Base-by-base conservation (phyloP, 2,888 invertebrate species). In the Melitaea athalia region DNA sequence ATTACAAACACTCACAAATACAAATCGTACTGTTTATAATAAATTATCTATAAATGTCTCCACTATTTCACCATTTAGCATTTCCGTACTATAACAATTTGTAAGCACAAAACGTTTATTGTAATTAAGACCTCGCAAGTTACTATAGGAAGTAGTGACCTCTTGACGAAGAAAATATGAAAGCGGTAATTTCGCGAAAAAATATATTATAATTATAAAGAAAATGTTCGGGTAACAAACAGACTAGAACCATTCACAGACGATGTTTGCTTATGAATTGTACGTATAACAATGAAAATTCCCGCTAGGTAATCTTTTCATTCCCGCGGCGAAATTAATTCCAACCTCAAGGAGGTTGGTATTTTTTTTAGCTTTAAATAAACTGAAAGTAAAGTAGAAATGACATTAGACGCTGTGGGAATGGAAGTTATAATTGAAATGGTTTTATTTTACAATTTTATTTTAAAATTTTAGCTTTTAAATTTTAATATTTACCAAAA, bases 261-360 rank as follows among this genome's bases (percentile, higher is more conserved):
- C 53, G 61, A 59, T 64, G 64, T 70, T 68, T 65, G 68, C 68
- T 70, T 63, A 65, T 68, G 70, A 69, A 72, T 72, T 65, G 69
- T 64, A 50, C 59, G 60, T 60, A 64, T 66, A 66, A 73, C 62
- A 72, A 69, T 45, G 69, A 65, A 64, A 61, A 45, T 63, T 70
- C 69, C 57, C 63, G 55, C 59, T 47, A 52, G 64, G 69, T 72
- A 72, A 74, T 74, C 70, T 74, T 73, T 75, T 71, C 67, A 70
- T 69, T 73, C 66, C 65, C 64, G 66, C 64, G 49, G 47, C 57
- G 59, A 61, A 71, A 74, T 75, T 72, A 72, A 74, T 74, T 73
- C 67, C 61, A 50, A 50, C 61, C 69, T 67, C 63, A 63, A 67
- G 68, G 65, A 68, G 67, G 47, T 62, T 31, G 43, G 64, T 66